Percentiles rank a stretch among this genome's conserved stretches.
Evolutionary conservation across 2,797 vertebrate species (phyloP).

Genomic region (Enoplosus armatus): DNA sequence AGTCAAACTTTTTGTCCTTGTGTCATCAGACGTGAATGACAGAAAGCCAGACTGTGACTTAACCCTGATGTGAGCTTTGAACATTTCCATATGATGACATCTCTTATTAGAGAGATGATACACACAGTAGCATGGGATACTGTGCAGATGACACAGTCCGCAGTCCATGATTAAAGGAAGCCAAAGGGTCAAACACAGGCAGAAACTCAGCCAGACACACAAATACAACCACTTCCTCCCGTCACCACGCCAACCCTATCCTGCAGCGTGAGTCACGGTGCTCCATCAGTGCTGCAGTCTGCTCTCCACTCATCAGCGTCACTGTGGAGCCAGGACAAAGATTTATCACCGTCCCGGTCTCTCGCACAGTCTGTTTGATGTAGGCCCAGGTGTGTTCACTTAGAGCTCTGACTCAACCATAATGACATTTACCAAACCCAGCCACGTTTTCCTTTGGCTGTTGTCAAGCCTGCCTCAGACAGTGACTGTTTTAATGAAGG

Average conservation of each 20-base stretch:
- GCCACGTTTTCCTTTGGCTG: slow-evolving; percentile 29
- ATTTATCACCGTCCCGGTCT: slow-evolving; percentile 72
- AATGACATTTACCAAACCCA: slow-evolving; percentile 70
- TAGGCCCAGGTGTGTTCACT: slow-evolving; percentile 78
- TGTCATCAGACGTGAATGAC: slow-evolving; percentile 21
- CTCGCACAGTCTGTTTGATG: slow-evolving; percentile 74
- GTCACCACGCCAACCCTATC: slow-evolving; percentile 55
- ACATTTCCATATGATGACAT: slow-evolving; percentile 28
- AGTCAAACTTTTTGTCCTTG: slow-evolving; percentile 15
- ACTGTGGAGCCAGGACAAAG: slow-evolving; percentile 67
- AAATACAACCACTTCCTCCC: slow-evolving; percentile 62
- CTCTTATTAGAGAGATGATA: slow-evolving; percentile 39
- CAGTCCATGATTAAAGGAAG: slow-evolving; percentile 56
- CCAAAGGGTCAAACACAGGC: slow-evolving; percentile 53
- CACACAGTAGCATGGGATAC: slow-evolving; percentile 23
- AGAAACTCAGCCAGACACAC: slow-evolving; percentile 34
- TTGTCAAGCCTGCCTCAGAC: slow-evolving; percentile 45
- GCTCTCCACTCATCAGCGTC: slow-evolving; percentile 68
- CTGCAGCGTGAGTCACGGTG: slow-evolving; percentile 75
- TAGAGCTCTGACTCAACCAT: slow-evolving; percentile 73
- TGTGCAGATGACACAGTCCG: slow-evolving; percentile 49
- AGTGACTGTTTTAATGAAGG: slow-evolving; percentile 42
- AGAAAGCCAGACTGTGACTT: slow-evolving; percentile 18
- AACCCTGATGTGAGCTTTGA: neutral
- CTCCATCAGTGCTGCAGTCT: slow-evolving; percentile 67